phyloP scores from a whole-genome alignment of 1,140 invertebrate species.

The Zophobas atratus region DNA sequence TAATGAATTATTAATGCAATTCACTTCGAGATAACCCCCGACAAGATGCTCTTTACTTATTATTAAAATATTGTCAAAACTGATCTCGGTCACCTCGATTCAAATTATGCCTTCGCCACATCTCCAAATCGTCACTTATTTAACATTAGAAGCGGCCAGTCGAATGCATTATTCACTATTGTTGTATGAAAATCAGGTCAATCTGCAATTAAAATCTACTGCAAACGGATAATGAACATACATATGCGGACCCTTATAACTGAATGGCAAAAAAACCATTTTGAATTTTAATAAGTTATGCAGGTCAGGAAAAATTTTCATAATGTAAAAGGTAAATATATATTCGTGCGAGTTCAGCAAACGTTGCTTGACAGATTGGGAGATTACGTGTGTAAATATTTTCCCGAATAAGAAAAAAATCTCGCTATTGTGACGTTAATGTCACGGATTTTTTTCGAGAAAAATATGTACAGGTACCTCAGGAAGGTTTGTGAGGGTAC shows the following conservation, averaged over 20 bases:
- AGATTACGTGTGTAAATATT: not conserved
- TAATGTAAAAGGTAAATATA: constrained; percentile 10
- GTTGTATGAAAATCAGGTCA: not conserved
- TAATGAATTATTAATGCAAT: constrained; percentile 17
- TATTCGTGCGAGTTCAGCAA: not conserved
- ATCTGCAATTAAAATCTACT: constrained; percentile 24
- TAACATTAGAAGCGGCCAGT: too few species aligned
- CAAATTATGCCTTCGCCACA: constrained; percentile 15
- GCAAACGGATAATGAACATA: not conserved
- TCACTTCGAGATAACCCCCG: constrained; percentile 37
- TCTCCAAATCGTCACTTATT: too few species aligned
- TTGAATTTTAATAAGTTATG: constrained; percentile 31
- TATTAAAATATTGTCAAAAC: constrained; percentile 42
- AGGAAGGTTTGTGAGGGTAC: not conserved
- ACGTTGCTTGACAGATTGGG: not conserved
- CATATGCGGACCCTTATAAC: not conserved
- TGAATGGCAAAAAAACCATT: not conserved
- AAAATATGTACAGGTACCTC: not conserved
- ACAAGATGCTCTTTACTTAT: constrained; percentile 26
- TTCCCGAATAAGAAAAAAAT: not conserved
- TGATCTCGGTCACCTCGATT: constrained; percentile 45
- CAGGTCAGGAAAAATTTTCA: constrained; percentile 26
- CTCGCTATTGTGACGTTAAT: not conserved
- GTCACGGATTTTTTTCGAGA: not conserved
- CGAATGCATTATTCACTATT: not conserved